Evolutionary conservation across 2,113 vertebrate genomes (phyloP), one percentile per base, ranked within the genome.

Genomic region (Bolborhynchus lineola): DNA sequence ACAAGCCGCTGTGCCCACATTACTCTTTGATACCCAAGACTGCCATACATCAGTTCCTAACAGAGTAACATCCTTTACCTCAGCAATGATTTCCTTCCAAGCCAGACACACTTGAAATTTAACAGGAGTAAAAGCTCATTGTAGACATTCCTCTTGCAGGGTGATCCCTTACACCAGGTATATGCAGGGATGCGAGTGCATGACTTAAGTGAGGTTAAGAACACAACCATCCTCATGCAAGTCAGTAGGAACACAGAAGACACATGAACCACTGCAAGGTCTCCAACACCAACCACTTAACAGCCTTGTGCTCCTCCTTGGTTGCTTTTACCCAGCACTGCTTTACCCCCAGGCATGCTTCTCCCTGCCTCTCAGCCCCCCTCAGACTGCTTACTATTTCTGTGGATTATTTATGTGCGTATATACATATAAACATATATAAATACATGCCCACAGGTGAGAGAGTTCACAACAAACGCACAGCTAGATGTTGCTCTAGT

Each of bases 331-430:
- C 10, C 28, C 60, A 81, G 64, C 17, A 31, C 16, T 46, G 33
- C 33, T 52, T 86, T 49, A 79, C 26, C 11, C 39, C 70, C 55
- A 67, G 55, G 1, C 62, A 53, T 35, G 42, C 23, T 18, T 53
- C 50, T 55, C 47, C 28, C 68, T 47, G 35, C 2, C 15, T 10
- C 0, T 0, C 5, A 8, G 50, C n/a, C 16, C 65, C 41, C 15
- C 29, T 8, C 29, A 12, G 55, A 17, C 1, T 82, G 13, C 7
- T 29, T 29, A 37, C 59, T 62, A 9, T 42, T 60, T 57, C 50
- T 62, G 24, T 4, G 11, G 35, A 52, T 71, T 81, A 76, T 53
- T 82, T 52, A 70, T 16, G 17, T 25, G 7, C 4, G 3, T 17
- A 18, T 18, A 57, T 9, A n/a, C 21, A n/a, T 33, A 13, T 21